Conservation (phyloP, 2,888 invertebrate species). For the Hypsopygia costalis region DNA sequence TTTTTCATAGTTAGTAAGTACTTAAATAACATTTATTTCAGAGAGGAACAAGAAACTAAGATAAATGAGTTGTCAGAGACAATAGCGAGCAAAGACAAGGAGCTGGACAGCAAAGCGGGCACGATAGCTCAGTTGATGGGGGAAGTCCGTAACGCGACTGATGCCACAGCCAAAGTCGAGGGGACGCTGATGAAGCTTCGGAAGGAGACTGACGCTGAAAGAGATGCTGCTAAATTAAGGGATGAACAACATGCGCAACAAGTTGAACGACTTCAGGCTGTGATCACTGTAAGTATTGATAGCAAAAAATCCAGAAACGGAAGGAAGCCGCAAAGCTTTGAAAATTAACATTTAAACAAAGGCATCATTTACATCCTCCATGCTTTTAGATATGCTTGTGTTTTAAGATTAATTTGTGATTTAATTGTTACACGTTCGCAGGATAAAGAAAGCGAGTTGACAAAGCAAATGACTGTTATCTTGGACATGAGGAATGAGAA, state of each 20-base stretch:
- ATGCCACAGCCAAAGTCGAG: constrained; percentile 30
- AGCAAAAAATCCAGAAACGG: no score
- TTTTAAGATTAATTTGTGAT: no score
- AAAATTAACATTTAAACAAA: no score
- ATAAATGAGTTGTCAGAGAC: constrained; percentile 19
- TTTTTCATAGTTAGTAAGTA: no score
- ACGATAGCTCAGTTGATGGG: constrained; percentile 39
- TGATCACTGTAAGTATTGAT: background rate
- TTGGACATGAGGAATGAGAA: constrained; percentile 47
- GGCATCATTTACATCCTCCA: no score
- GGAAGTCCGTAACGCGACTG: constrained; percentile 32
- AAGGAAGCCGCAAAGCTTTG: no score
- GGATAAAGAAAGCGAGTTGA: constrained; percentile 44
- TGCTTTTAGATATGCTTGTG: no score
- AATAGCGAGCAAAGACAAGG: constrained; percentile 26
- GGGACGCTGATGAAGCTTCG: constrained; percentile 24
- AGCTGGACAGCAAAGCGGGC: constrained; percentile 30
- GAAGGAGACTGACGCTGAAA: constrained; percentile 29
- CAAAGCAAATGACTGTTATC: constrained; percentile 42
- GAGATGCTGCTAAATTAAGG: constrained; percentile 24
- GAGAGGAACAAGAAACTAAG: constrained; percentile 20
- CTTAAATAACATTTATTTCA: constrained; percentile 5
- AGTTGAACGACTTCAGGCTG: constrained; percentile 29
- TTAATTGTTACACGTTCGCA: no score
- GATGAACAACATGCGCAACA: constrained; percentile 24